A percentile compares a stretch with the other conserved stretches of the same genome.
These are phyloP conservation scores for Ovis canadensis DNA, from an alignment of 2,113 vertebrate species.

Conservation along the genomic window DNA sequence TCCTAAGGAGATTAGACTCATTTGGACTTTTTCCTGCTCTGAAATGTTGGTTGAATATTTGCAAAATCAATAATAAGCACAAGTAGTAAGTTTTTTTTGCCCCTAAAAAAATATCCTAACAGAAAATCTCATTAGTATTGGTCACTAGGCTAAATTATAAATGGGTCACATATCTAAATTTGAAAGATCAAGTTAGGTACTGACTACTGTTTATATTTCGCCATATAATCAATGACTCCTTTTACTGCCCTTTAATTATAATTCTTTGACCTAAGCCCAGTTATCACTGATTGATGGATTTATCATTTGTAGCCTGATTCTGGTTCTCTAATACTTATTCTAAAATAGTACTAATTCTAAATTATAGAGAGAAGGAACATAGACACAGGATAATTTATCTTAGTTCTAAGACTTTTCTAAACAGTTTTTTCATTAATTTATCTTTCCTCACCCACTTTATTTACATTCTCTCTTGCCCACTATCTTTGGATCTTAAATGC, in stretches of 20 bases:
- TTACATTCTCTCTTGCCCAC: neutral
- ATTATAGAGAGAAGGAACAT: constrained; percentile 29
- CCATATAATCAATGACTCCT: constrained; percentile 37
- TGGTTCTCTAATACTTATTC: constrained; percentile 38
- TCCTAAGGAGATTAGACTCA: constrained; percentile 52
- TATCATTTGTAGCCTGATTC: constrained; percentile 38
- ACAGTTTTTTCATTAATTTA: constrained; percentile 22
- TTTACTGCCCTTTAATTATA: constrained; percentile 26
- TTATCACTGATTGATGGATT: constrained; percentile 32
- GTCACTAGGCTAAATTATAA: constrained; percentile 62
- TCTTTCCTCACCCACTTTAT: constrained; percentile 38
- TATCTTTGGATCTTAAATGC: constrained; percentile 49
- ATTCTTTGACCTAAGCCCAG: constrained; percentile 30
- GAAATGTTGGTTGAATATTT: constrained; percentile 67
- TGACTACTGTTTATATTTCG: constrained; percentile 45
- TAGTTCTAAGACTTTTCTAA: constrained; percentile 16
- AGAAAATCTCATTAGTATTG: constrained; percentile 50
- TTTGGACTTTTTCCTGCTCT: constrained; percentile 67
- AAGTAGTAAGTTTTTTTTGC: constrained; percentile 43
- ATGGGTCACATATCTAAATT: constrained; percentile 49
- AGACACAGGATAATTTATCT: constrained; percentile 38
- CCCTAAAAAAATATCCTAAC: constrained; percentile 31
- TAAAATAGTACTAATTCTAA: constrained; percentile 59
- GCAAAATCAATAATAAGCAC: constrained; percentile 65
- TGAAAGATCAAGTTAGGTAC: constrained; percentile 57